Conservation (phyloP, 2,113 vertebrate species). For the Odocoileus hemionus region DNA sequence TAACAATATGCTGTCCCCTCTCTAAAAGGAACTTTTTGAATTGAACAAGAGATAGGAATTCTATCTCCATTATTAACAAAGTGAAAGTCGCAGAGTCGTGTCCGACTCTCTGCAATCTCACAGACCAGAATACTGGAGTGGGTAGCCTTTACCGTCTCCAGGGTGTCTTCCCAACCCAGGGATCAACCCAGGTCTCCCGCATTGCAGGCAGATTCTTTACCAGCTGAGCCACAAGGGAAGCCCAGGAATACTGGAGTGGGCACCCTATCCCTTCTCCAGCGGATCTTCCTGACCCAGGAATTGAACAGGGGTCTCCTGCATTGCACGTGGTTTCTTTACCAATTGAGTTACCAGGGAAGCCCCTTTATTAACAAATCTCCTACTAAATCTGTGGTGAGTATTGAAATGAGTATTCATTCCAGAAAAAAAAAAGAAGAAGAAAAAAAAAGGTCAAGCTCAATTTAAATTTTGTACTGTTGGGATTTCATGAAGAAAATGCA, state of each 20-base stretch:
- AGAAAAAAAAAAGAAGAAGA: background rate
- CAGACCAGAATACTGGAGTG: background rate
- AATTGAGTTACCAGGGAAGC: background rate
- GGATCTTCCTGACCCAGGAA: background rate
- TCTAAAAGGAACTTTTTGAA: background rate
- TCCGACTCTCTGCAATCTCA: background rate
- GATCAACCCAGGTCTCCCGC: background rate
- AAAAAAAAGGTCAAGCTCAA: background rate
- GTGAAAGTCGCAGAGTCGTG: rapidly evolving
- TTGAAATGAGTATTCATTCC: background rate
- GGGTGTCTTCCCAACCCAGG: background rate
- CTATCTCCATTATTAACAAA: background rate
- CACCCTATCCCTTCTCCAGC: background rate
- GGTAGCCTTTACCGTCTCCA: background rate
- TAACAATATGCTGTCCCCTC: background rate
- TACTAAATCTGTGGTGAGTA: background rate
- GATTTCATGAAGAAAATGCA: background rate
- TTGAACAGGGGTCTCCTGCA: background rate
- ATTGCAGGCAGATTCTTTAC: background rate
- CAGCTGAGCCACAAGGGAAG: background rate
- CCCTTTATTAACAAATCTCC: background rate
- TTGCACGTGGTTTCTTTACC: background rate
- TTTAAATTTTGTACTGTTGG: background rate
- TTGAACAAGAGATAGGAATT: background rate
- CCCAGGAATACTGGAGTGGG: background rate